Conservation (phyloP, 2,888 invertebrate species). For the Lysandra coridon region DNA sequence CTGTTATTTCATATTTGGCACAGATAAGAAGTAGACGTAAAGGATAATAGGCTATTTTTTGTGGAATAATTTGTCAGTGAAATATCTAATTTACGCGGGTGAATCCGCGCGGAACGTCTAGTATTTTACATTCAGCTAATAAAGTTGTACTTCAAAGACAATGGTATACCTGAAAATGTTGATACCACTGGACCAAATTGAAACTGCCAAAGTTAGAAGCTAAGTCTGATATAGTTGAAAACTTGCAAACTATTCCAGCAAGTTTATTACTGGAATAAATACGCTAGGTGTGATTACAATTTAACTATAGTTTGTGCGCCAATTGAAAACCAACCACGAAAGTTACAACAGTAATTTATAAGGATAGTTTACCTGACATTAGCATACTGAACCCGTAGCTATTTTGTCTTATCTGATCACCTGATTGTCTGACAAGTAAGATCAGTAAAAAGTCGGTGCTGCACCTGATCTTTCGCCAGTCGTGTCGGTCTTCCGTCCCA, state of each 20-base stretch:
- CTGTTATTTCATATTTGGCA: too few relatives aligned
- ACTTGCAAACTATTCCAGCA: slow-evolving; percentile 24
- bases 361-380: background rate
- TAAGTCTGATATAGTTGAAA: slow-evolving; percentile 34
- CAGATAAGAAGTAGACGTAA: too few relatives aligned
- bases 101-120: too few relatives aligned
- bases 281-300: slow-evolving; percentile 26
- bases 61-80: too few relatives aligned
- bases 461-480: too few relatives aligned
- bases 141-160: background rate
- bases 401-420: too few relatives aligned
- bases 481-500: too few relatives aligned
- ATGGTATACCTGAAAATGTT: background rate
- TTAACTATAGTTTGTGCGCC: slow-evolving; percentile 13
- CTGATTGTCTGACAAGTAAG: too few relatives aligned
- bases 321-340: slow-evolving; percentile 5
- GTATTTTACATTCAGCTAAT: background rate
- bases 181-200: background rate
- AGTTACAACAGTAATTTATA: background rate
- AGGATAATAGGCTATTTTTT: too few relatives aligned
- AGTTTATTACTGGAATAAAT: slow-evolving; percentile 32
- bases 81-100: too few relatives aligned
- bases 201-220: slow-evolving; percentile 30
- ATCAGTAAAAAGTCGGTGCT: too few relatives aligned
- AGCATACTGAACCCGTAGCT: background rate